Evolutionary conservation across 2,797 vertebrate species (phyloP), one percentile per base, ranked within the genome.

Genomic region (Schizopygopsis malacanthus): DNA sequence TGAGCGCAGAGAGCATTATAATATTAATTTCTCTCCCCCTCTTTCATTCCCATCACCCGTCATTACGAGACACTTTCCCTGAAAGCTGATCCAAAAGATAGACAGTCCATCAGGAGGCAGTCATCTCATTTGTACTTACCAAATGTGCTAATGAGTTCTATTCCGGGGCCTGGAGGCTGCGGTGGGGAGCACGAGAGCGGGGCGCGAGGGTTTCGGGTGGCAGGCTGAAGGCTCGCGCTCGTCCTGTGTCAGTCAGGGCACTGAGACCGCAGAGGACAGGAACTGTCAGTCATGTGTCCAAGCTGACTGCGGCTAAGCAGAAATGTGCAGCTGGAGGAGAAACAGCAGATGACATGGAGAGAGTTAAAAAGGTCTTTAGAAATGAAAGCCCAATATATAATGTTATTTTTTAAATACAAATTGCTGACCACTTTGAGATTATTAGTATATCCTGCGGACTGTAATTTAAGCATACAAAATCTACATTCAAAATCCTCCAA

Each of bases 111-210:
- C 95, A 95, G 93, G 93, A 95, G 93, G 93, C 93, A 92, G 94
- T 93, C 94, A 93, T 95, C 95, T 96, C 95, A 94, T 96, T 96
- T 95, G 93, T 96, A 94, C 95, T 95, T 95, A 95, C 93, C 93
- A 94, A 95, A 95, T 90, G 95, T 96, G 96, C 96, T 96, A 96
- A 96, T 96, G 95, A 96, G 94, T 95, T 96, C 95, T 96, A 96
- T 96, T 95, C 94, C 92, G 89, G 92, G 91, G 90, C 91, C 88
- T 25, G 61, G 87, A 90, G 92, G 92, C 94, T 93, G 90, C 90
- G 92, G 92, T 92, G 92, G 90, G 93, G 93, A 93, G 92, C 91
- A 82, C 89, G 92, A 93, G 90, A 93, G 90, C 92, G 91, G 91
- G 85, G 91, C 92, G 90, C 89, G 25, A 88, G 85, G 92, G 93